phyloP scores from a whole-genome alignment of 1,140 invertebrate genomes.

The Neuroterus valhalla region DNA sequence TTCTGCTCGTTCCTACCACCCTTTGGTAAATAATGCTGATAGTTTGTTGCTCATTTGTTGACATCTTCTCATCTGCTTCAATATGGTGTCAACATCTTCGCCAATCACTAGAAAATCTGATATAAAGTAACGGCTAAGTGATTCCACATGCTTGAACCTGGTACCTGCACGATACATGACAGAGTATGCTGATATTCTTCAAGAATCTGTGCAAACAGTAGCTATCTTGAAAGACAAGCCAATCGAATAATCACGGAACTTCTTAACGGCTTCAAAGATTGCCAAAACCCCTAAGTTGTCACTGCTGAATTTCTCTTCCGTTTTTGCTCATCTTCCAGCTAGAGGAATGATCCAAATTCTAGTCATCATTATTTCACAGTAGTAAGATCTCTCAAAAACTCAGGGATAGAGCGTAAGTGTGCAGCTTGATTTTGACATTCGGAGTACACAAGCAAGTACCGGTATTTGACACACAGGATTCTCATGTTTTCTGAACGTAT shows the following conservation, averaged over 20 bases:
- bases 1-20: no score
- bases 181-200: slow-evolving; percentile 56
- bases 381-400: slow-evolving; percentile 22
- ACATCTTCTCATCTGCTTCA: no score
- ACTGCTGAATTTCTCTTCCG: no score
- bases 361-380: slow-evolving; percentile 27
- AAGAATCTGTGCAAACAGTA: slow-evolving; percentile 58
- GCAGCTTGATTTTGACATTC: slow-evolving; percentile 27
- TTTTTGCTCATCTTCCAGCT: slow-evolving; percentile 53
- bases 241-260: slow-evolving; percentile 62
- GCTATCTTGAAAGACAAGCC: slow-evolving; percentile 63
- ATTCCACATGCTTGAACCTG: not conserved
- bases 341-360: slow-evolving; percentile 52
- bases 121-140: not conserved
- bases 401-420: no score
- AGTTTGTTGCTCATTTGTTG: not conserved
- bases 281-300: no score
- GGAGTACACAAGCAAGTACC: not conserved
- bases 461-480: not conserved
- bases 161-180: not conserved
- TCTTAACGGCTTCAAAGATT: no score
- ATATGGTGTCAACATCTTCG: not conserved
- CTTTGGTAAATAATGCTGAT: no score
- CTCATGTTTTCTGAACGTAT: slow-evolving; percentile 29
- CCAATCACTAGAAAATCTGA: not conserved